These are phyloP conservation scores for Acanthurus leucopareius DNA, from an alignment of 2,797 vertebrate genomes.

Conservation along the genomic window DNA sequence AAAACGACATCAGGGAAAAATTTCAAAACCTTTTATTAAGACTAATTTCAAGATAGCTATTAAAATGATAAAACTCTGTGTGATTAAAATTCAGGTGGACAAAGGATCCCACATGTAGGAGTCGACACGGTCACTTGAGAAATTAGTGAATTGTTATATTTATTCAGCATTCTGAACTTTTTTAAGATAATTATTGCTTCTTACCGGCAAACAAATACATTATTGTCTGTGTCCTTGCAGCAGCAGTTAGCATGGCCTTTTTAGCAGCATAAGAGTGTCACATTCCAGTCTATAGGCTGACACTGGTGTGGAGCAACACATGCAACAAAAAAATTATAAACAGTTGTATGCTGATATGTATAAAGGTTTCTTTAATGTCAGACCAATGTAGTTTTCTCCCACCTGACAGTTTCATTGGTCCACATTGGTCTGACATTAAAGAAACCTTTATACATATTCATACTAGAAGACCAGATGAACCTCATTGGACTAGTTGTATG, in stretches of 20 bases:
- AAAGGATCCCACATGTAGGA: conserved; percentile 1
- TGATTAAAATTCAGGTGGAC: not conserved
- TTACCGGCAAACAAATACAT: not conserved
- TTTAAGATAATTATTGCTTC: not conserved
- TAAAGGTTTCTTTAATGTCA: too few relatives aligned
- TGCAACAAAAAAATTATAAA: not conserved
- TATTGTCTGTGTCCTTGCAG: too few relatives aligned
- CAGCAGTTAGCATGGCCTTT: not conserved
- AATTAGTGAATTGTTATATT: not conserved
- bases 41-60: not conserved
- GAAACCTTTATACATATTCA: too few relatives aligned
- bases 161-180: not conserved
- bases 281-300: conserved; percentile 13
- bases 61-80: not conserved
- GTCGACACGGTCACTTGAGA: not conserved
- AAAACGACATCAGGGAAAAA: too few relatives aligned
- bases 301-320: conserved; percentile 14
- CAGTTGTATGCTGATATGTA: not conserved
- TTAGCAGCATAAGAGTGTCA: not conserved
- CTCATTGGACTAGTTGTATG: too few relatives aligned
- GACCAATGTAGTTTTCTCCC: too few relatives aligned
- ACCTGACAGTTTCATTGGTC: too few relatives aligned
- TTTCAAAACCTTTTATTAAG: not conserved
- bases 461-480: too few relatives aligned
- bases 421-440: too few relatives aligned